Conservation (phyloP, 2,113 vertebrate genomes). For the Thermophis baileyi region DNA sequence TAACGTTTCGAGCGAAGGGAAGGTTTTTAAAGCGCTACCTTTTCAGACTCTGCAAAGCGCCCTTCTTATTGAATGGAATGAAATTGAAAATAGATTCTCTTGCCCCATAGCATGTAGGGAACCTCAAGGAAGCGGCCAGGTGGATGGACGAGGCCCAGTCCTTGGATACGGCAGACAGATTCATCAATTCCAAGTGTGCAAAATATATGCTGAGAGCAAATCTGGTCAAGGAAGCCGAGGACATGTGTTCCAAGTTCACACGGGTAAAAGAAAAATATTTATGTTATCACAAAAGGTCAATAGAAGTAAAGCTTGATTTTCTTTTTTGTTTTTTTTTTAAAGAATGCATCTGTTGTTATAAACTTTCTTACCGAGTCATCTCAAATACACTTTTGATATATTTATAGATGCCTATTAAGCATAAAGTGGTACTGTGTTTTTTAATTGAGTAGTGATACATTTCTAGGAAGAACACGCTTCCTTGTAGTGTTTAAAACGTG, state of each 20-base stretch:
- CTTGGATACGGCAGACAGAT: slow-evolving; percentile 77
- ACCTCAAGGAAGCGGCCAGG: slow-evolving; percentile 74
- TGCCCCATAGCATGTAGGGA: slow-evolving; percentile 74
- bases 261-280: slow-evolving; percentile 60
- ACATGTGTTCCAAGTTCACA: slow-evolving; percentile 80
- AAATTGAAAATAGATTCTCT: neutral
- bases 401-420: neutral
- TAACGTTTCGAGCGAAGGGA: neutral
- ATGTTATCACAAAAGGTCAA: neutral
- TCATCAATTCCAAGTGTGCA: slow-evolving; percentile 78
- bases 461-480: neutral
- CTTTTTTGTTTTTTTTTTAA: neutral
- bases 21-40: neutral
- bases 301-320: neutral
- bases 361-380: neutral
- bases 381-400: neutral
- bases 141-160: slow-evolving; percentile 83
- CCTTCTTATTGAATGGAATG: accelerated
- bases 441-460: neutral
- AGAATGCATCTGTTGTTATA: neutral
- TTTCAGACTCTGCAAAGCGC: too few species aligned
- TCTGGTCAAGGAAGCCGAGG: slow-evolving; percentile 77
- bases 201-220: slow-evolving; percentile 78
- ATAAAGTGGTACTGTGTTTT: neutral
- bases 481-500: neutral